A percentile compares a stretch with the other conserved stretches of the same genome.
phyloP scores from a whole-genome alignment of 2,888 invertebrate species.

The Hydrotaea cyrtoneurina region DNA sequence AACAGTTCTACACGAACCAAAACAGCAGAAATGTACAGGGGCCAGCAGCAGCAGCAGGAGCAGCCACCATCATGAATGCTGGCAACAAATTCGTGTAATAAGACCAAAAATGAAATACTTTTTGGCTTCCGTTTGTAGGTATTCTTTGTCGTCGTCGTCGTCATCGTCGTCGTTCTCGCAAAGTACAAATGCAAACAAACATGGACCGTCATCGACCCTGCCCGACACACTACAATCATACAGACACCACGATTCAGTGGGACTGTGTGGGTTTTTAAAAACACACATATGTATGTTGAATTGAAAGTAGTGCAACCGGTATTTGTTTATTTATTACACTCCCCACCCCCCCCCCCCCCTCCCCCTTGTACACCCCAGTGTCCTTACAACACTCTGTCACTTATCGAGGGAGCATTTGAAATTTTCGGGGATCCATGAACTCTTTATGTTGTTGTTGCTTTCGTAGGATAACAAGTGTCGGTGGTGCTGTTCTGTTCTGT shows the following conservation, averaged over 20 bases:
- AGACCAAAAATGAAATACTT: slow-evolving; percentile 25
- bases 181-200: slow-evolving; percentile 39
- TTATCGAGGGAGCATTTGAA: neutral
- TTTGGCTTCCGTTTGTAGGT: slow-evolving; percentile 44
- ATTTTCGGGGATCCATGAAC: too few relatives aligned
- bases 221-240: neutral
- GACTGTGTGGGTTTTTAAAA: neutral
- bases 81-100: slow-evolving; percentile 12
- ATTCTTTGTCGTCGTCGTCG: neutral
- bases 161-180: slow-evolving; percentile 7
- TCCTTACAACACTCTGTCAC: neutral
- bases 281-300: neutral
- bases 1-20: neutral
- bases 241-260: neutral
- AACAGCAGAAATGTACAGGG: neutral
- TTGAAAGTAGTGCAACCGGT: slow-evolving; percentile 31
- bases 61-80: neutral
- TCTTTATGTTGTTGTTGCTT: neutral
- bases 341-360: too few relatives aligned
- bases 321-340: slow-evolving; percentile 20
- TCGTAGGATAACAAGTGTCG: neutral
- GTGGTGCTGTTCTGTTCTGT: too few relatives aligned
- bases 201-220: neutral
- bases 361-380: too few relatives aligned
- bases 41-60: neutral